Evolutionary conservation across 1,140 invertebrate genomes (phyloP).

Genomic region (Drosophila arawakana): DNA sequence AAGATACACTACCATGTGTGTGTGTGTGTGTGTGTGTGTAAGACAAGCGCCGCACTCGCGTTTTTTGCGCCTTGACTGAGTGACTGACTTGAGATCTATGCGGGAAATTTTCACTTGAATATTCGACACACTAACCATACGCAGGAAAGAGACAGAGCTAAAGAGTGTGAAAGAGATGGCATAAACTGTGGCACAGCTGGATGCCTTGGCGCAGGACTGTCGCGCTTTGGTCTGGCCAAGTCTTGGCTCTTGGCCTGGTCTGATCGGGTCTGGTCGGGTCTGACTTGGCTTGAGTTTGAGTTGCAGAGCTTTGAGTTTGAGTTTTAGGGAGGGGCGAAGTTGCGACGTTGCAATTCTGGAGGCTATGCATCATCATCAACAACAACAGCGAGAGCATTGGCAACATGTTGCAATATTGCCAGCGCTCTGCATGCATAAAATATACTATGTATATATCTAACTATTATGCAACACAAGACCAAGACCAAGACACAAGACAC

Average conservation of each 20-base stretch:
- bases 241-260: slow-evolving; percentile 1
- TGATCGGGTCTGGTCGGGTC: not conserved
- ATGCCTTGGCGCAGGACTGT: slow-evolving; percentile 55
- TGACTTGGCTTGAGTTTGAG: slow-evolving; percentile 7
- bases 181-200: slow-evolving; percentile 55
- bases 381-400: slow-evolving; percentile 48
- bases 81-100: slow-evolving; percentile 54
- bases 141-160: slow-evolving; percentile 15
- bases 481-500: slow-evolving; percentile 8
- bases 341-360: slow-evolving; percentile 69
- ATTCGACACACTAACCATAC: slow-evolving; percentile 75
- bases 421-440: slow-evolving; percentile 81
- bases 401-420: slow-evolving; percentile 78
- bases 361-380: slow-evolving; percentile 80
- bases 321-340: slow-evolving; percentile 68
- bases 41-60: slow-evolving; percentile 72
- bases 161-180: slow-evolving; percentile 17
- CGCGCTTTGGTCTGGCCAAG: slow-evolving; percentile 3
- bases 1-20: not conserved
- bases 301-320: slow-evolving; percentile 18
- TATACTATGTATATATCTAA: slow-evolving; percentile 26
- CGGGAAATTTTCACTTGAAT: slow-evolving; percentile 79
- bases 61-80: slow-evolving; percentile 38
- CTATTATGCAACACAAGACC: slow-evolving; percentile 71
- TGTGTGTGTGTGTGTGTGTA: not conserved